These are phyloP conservation scores for Drosophila peninsularis DNA, from an alignment of 2,888 invertebrate genomes.

Conservation along the genomic window DNA sequence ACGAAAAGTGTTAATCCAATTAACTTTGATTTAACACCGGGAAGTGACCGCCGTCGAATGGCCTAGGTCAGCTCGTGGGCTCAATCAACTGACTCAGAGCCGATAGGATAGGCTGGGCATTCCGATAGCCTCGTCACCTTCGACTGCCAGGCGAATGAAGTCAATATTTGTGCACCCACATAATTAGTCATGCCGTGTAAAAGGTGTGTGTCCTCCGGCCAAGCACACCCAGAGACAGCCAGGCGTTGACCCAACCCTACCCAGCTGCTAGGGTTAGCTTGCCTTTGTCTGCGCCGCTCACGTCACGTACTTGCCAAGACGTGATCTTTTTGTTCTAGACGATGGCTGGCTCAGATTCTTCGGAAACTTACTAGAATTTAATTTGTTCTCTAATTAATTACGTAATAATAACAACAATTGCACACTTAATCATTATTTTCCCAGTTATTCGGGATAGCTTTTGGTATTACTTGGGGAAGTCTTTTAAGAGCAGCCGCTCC, in stretches of 20 bases:
- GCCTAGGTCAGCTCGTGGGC: conserved; percentile 54
- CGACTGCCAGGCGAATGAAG: conserved; percentile 4
- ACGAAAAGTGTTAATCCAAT: conserved; percentile 73
- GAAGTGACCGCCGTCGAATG: conserved; percentile 54
- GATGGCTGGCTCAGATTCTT: no score
- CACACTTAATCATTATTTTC: background rate
- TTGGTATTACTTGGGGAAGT: conserved; percentile 13
- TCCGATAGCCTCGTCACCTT: conserved; percentile 50
- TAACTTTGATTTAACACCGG: conserved; percentile 63
- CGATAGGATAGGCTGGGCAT: conserved; percentile 13
- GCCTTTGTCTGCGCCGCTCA: background rate
- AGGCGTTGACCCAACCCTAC: conserved; percentile 2
- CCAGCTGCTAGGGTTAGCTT: background rate
- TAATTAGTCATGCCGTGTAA: conserved; percentile 34
- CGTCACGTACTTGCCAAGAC: conserved; percentile 3
- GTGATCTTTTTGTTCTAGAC: conserved; percentile 1
- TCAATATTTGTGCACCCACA: background rate
- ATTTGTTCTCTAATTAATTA: conserved; percentile 32
- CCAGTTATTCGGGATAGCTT: background rate
- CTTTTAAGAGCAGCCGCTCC: conserved; percentile 52
- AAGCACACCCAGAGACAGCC: background rate
- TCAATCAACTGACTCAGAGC: conserved; percentile 42
- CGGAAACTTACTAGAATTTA: background rate
- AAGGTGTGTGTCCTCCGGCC: background rate
- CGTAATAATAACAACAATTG: conserved; percentile 43